Evolutionary conservation across 37 sponge, comb jelly and placozoan genomes (phyloP).

Genomic region (Lycopodina hypogea): DNA sequence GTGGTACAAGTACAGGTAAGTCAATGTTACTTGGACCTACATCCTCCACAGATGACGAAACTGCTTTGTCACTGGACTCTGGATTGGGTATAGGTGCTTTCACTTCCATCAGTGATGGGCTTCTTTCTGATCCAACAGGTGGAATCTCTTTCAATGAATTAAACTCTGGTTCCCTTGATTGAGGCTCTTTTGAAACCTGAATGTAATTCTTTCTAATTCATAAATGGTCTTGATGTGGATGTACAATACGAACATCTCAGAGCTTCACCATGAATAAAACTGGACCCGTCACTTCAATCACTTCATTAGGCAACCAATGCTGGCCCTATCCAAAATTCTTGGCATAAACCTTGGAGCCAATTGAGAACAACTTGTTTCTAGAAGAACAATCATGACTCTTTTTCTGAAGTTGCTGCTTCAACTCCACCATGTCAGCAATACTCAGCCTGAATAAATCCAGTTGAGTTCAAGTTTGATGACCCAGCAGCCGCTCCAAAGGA

Average conservation of each 20-base stretch:
- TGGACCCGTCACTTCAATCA: too few species aligned
- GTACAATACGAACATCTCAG: neutral
- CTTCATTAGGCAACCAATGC: neutral
- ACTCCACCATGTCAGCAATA: neutral
- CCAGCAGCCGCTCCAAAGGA: slow-evolving; percentile 12
- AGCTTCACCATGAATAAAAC: neutral
- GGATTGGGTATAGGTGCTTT: too few species aligned
- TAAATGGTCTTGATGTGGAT: slow-evolving; percentile 12
- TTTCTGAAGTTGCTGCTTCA: too few species aligned
- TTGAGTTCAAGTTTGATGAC: neutral
- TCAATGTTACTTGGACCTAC: too few species aligned
- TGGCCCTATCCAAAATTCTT: neutral
- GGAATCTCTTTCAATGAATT: too few species aligned
- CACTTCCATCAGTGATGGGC: too few species aligned
- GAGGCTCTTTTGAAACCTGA: neutral
- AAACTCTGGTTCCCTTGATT: too few species aligned
- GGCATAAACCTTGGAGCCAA: neutral
- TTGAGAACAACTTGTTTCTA: neutral
- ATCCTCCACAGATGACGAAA: too few species aligned
- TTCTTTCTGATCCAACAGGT: too few species aligned
- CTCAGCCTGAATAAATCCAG: slow-evolving; percentile 33
- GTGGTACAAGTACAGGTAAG: too few species aligned
- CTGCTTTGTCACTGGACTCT: too few species aligned
- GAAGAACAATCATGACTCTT: too few species aligned
- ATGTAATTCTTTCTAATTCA: slow-evolving; percentile 4